phyloP scores from a whole-genome alignment of 1,140 invertebrate species.

The Antheraea pernyi region DNA sequence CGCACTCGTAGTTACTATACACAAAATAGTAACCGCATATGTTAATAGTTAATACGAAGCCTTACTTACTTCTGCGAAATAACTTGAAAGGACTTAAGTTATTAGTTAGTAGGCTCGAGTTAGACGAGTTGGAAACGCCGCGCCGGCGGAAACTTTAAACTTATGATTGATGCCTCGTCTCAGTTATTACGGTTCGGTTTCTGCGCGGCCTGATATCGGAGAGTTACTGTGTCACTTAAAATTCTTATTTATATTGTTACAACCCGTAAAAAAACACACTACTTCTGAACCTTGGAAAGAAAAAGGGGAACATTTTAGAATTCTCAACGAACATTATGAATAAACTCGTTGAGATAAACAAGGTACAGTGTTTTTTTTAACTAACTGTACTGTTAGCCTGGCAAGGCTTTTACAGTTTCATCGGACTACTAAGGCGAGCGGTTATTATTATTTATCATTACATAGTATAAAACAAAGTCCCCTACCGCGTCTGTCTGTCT shows the following conservation, averaged over 20 bases:
- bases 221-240: neutral
- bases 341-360: no score
- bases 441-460: no score
- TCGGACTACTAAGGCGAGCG: no score
- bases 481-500: no score
- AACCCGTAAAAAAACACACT: no score
- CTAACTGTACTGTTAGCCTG: no score
- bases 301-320: no score
- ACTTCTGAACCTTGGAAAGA: no score
- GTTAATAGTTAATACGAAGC: neutral
- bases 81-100: constrained; percentile 14
- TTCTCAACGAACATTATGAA: no score
- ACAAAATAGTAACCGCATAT: neutral
- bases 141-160: constrained; percentile 9
- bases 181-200: constrained; percentile 8
- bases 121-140: constrained; percentile 7
- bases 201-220: neutral
- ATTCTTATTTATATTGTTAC: neutral
- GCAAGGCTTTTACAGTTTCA: no score
- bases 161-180: constrained; percentile 15
- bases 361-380: no score
- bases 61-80: constrained; percentile 3
- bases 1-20: neutral
- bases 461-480: no score
- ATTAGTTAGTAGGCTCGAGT: constrained; percentile 5